Conservation (phyloP, 2,888 invertebrate species). For the Drosophila histrio region DNA sequence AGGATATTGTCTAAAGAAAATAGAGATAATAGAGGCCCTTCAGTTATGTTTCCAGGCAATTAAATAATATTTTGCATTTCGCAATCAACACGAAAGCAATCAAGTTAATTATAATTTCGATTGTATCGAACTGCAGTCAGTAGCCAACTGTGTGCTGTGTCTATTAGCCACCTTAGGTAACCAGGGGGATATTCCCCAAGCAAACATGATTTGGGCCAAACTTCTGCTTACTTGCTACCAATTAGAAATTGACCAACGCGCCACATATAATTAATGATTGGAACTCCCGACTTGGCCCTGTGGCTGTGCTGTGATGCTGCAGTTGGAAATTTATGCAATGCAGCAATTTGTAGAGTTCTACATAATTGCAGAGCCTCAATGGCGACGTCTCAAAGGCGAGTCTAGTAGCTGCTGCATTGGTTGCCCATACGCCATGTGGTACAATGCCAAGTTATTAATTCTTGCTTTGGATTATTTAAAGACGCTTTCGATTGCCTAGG, state of each 20-base stretch:
- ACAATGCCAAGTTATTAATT: slow-evolving; percentile 56
- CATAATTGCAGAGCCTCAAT: slow-evolving; percentile 29
- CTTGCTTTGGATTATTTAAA: slow-evolving; percentile 43
- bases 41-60: not conserved
- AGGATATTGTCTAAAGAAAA: not conserved
- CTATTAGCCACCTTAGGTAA: slow-evolving; percentile 21
- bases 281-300: slow-evolving; percentile 29
- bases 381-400: not conserved
- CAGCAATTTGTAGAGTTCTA: slow-evolving; percentile 46
- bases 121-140: slow-evolving; percentile 10
- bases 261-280: slow-evolving; percentile 69
- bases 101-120: slow-evolving; percentile 32
- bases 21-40: not conserved
- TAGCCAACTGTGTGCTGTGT: not conserved
- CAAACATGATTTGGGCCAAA: slow-evolving; percentile 31
- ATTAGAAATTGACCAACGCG: slow-evolving; percentile 38
- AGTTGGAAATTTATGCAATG: slow-evolving; percentile 67
- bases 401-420: slow-evolving; percentile 22
- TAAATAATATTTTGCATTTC: slow-evolving; percentile 13
- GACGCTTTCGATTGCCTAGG: slow-evolving; percentile 14
- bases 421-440: slow-evolving; percentile 38
- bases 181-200: slow-evolving; percentile 17
- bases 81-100: slow-evolving; percentile 29
- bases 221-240: slow-evolving; percentile 19
- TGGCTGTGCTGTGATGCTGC: slow-evolving; percentile 1